Conservation (phyloP, 1,140 invertebrate species). For the Scaptomyza montana region DNA sequence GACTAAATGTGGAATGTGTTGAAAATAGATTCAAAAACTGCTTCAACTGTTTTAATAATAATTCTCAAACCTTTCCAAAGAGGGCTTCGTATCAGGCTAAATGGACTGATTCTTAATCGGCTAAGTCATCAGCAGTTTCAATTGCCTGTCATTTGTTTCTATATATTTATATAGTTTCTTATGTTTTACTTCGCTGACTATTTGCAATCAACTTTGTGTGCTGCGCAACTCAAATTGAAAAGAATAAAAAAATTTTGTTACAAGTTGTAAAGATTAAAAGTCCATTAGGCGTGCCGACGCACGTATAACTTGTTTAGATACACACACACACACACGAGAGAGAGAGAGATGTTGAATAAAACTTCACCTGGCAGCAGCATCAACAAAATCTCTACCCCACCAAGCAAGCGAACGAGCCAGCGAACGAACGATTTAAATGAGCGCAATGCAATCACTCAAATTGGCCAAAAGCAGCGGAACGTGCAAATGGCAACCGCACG, state of each 20-base stretch:
- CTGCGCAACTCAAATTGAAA: constrained; percentile 47
- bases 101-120: constrained; percentile 21
- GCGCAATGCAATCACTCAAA: constrained; percentile 81
- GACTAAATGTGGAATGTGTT: not conserved
- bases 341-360: no score
- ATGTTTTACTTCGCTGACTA: constrained; percentile 54
- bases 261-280: constrained; percentile 80
- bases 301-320: constrained; percentile 71
- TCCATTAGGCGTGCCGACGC: constrained; percentile 67
- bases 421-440: constrained; percentile 70
- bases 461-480: constrained; percentile 77
- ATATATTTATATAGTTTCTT: not conserved
- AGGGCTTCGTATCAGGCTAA: no score
- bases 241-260: constrained; percentile 43
- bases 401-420: constrained; percentile 9
- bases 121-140: constrained; percentile 33
- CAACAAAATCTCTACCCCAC: constrained; percentile 5
- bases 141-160: constrained; percentile 21
- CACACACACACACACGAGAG: no score
- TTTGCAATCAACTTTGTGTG: constrained; percentile 55
- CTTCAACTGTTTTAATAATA: no score
- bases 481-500: constrained; percentile 64
- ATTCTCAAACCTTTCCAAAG: no score
- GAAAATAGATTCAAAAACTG: no score
- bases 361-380: not conserved